Evolutionary conservation across 1,140 invertebrate genomes (phyloP).

Genomic region (Leguminivora glycinivorella): DNA sequence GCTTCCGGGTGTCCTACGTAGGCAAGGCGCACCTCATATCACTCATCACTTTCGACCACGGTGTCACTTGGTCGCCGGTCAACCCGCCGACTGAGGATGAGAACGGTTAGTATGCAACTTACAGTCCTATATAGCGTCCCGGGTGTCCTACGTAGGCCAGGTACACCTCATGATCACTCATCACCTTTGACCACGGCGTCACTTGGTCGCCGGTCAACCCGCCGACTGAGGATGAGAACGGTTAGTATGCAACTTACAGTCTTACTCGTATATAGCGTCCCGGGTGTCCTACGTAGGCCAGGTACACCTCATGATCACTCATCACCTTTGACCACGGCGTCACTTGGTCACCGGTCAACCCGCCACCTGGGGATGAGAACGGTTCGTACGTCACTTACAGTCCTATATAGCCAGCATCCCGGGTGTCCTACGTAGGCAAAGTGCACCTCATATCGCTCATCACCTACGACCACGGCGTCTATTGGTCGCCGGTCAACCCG

Average conservation of each 20-base stretch:
- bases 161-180: constrained; percentile 89
- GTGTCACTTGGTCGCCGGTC: constrained; percentile 87
- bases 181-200: constrained; percentile 92
- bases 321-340: constrained; percentile 93
- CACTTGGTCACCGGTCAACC: constrained; percentile 86
- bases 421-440: constrained; percentile 82
- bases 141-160: constrained; percentile 82
- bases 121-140: constrained; percentile 94
- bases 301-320: constrained; percentile 86
- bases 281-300: constrained; percentile 81
- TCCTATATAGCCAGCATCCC: constrained; percentile 94
- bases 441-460: constrained; percentile 90
- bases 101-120: too few relatives aligned
- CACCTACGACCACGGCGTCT: constrained; percentile 91
- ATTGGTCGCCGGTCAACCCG: constrained; percentile 86
- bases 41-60: constrained; percentile 93
- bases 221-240: constrained; percentile 82
- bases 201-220: constrained; percentile 87
- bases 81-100: constrained; percentile 84
- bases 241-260: constrained; percentile 41
- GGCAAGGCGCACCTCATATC: constrained; percentile 87
- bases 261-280: constrained; percentile 40
- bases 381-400: too few relatives aligned
- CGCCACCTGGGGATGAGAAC: constrained; percentile 83
- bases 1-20: constrained; percentile 84